Base-by-base conservation (phyloP, 2,888 invertebrate genomes). In the Digitonthophagus gazella region DNA sequence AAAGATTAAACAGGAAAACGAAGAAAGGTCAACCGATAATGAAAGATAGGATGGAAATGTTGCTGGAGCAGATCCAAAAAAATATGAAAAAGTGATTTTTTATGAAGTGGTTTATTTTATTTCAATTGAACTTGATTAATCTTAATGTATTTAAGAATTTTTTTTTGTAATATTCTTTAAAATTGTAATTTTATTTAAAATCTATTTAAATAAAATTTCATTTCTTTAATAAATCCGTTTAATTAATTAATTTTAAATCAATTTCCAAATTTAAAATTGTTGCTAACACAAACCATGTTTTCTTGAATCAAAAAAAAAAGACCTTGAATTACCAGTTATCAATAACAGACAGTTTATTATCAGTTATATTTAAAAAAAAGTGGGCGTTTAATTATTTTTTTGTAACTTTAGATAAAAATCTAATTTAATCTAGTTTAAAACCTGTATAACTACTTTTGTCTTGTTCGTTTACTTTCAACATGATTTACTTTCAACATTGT, bases 1-100 rank as follows among this genome's bases (percentile, higher is more conserved):
- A 91, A 81, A 90, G 89, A 72, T 82, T 95, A 57, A 91, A 89
- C 64, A 90, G 90, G 78, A 92, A 89, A 78, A 95, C 91, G 0
- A 90, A 88, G 75, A 92, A 88, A 76, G 95, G 95, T 0, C 95
- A 96, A 78, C 95, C 95, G 0, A 83, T 94, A 1, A 95, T 96
- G 94, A 92, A 90, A 69, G 91, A 90, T 67, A 86, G 94, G 74
- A 85, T 95, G 78, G 90, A 95, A 81, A 80, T 93, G 77, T 83
- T 96, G 66, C 82, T 93, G 14, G 91, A 93, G 77, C 90, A 92
- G 82, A 92, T 95, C 74, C 88, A 92, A 80, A 77, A 78, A 19
- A 61, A 61, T 19, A n/a, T 61, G 19, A 5, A 61, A 16, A 19
- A 61, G 19, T 61, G 61, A 61, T 61, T 20, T 61, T 3, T 8